A percentile compares a stretch with the other conserved stretches of the same genome.
Conservation (phyloP, 2,888 invertebrate genomes). For the Caenorhabditis sp. region DNA sequence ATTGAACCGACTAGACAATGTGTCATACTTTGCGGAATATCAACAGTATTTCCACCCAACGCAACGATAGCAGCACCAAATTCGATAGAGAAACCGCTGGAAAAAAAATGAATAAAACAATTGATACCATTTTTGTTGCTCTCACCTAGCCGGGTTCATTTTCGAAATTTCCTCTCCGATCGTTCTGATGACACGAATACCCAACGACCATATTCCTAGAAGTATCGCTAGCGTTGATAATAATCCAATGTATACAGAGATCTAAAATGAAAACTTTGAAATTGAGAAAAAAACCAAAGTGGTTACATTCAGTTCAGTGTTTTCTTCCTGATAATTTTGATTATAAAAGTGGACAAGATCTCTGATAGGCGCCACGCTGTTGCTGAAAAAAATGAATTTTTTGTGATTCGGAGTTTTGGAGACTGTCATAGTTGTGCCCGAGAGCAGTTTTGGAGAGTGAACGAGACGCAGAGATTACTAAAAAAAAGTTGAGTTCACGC, state of each 20-base stretch:
- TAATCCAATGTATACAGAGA: not conserved
- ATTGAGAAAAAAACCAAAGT: too few relatives aligned
- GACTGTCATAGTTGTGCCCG: too few relatives aligned
- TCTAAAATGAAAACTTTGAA: not conserved
- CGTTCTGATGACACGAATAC: constrained; percentile 91
- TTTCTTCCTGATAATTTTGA: constrained; percentile 25
- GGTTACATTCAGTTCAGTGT: constrained; percentile 22
- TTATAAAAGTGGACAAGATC: constrained; percentile 33
- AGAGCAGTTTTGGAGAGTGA: too few relatives aligned
- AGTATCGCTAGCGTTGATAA: constrained; percentile 79
- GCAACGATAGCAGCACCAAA: constrained; percentile 95
- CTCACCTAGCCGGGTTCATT: constrained; percentile 41
- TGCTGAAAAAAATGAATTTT: too few relatives aligned
- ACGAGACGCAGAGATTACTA: too few relatives aligned
- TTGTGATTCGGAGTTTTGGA: too few relatives aligned
- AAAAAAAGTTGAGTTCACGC: too few relatives aligned
- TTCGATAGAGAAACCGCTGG: constrained; percentile 86
- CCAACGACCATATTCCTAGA: constrained; percentile 92
- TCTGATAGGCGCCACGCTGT: constrained; percentile 22
- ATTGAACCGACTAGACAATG: constrained; percentile 85
- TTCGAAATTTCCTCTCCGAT: constrained; percentile 82
- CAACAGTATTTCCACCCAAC: constrained; percentile 90
- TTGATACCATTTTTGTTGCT: not conserved
- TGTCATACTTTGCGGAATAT: constrained; percentile 94
- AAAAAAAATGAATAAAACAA: constrained; percentile 74